Conservation (phyloP, 2,113 vertebrate genomes). For the Lutjanus erythropterus region DNA sequence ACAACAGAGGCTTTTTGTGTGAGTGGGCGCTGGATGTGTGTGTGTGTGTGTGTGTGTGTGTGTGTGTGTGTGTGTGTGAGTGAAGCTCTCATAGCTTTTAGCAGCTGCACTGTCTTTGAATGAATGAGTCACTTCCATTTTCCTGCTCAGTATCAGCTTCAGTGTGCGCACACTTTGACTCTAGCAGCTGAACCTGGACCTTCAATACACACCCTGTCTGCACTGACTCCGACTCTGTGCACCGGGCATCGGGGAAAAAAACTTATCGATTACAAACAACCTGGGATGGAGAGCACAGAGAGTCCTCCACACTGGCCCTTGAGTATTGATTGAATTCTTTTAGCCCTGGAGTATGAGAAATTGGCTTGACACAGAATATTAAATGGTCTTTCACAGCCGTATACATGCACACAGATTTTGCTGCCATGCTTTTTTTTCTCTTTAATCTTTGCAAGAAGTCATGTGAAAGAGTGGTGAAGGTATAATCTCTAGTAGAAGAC, state of each 20-base stretch:
- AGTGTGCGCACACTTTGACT: constrained; percentile 25
- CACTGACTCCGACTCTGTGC: constrained; percentile 4
- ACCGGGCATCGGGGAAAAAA: neutral
- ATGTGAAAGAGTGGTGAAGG: neutral
- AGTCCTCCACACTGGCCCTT: constrained; percentile 3
- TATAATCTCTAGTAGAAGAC: neutral
- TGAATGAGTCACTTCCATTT: constrained; percentile 58
- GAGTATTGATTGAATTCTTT: constrained; percentile 42
- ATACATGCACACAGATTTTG: neutral
- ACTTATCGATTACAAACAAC: constrained; percentile 63
- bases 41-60: neutral
- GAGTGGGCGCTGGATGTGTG: constrained; percentile 2
- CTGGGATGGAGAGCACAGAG: constrained; percentile 5
- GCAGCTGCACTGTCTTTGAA: constrained; percentile 63
- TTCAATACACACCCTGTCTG: constrained; percentile 47
- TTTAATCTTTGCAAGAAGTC: neutral
- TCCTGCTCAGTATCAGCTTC: constrained; percentile 27
- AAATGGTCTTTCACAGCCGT: neutral
- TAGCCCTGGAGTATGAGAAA: constrained; percentile 21
- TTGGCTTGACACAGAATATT: constrained; percentile 1
- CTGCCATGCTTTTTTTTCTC: neutral
- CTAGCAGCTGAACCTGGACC: constrained; percentile 36
- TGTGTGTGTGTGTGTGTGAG: constrained; percentile 16
- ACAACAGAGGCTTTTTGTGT: constrained; percentile 44
- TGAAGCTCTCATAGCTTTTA: constrained; percentile 40